phyloP scores from a whole-genome alignment of 2,888 invertebrate species.

The Slavum lentiscoides region DNA sequence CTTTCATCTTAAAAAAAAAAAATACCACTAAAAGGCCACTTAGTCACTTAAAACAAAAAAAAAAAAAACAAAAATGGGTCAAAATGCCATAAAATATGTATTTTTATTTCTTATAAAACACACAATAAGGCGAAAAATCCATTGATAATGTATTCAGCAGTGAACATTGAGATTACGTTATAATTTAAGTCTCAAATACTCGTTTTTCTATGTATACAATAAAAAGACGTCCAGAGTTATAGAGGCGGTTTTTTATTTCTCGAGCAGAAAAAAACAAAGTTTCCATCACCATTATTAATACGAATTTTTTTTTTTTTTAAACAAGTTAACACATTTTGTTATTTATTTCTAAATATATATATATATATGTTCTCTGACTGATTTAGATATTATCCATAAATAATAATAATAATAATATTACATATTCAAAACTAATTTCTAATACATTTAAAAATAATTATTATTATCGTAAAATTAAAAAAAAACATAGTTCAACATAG shows the following conservation, averaged over 20 bases:
- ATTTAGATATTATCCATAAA: conserved; percentile 29
- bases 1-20: conserved; percentile 35
- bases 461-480: conserved; percentile 15
- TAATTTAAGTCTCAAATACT: conserved; percentile 45
- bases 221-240: conserved; percentile 22
- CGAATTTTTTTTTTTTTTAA: conserved; percentile 17
- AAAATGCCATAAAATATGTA: conserved; percentile 40
- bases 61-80: conserved; percentile 44
- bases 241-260: conserved; percentile 19
- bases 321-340: conserved; percentile 30
- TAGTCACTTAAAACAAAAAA: conserved; percentile 36
- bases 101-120: conserved; percentile 42
- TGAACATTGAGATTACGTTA: conserved; percentile 46
- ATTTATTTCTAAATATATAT: conserved; percentile 28
- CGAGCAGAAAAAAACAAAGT: conserved; percentile 23
- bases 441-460: conserved; percentile 8
- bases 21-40: conserved; percentile 50
- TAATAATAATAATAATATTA: conserved; percentile 1
- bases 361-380: conserved; percentile 31
- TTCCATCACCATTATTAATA: conserved; percentile 49
- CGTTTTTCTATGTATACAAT: conserved; percentile 8
- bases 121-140: conserved; percentile 32
- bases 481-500: conserved; percentile 14
- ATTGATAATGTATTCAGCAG: conserved; percentile 38
- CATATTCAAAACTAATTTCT: conserved; percentile 8